Conservation (phyloP, 1,140 invertebrate genomes). For the Anagrus nilaparvatae region DNA sequence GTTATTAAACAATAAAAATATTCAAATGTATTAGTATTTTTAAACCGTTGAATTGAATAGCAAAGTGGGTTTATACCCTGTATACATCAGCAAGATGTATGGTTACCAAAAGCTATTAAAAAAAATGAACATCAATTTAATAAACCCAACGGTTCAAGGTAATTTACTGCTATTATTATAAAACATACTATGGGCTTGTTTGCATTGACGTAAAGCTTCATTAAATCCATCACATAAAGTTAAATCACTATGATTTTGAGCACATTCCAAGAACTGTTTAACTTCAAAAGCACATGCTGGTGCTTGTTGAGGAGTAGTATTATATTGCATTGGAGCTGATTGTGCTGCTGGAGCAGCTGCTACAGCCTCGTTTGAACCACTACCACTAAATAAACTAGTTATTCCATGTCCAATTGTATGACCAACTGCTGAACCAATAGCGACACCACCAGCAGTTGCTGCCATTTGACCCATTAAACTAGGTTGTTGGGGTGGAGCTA, state of each 20-base stretch:
- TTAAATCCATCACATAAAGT: conserved; percentile 86
- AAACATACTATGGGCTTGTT: conserved; percentile 44
- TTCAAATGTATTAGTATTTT: too few relatives aligned
- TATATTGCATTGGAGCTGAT: conserved; percentile 26
- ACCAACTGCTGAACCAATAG: conserved; percentile 78
- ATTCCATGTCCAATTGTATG: conserved; percentile 76
- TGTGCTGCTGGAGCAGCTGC: conserved; percentile 36
- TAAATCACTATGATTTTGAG: conserved; percentile 72
- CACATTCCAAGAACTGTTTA: conserved; percentile 81
- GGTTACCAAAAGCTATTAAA: too few relatives aligned
- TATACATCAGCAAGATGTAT: background rate
- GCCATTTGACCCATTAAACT: conserved; percentile 78
- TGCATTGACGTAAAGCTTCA: conserved; percentile 86
- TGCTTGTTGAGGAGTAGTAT: conserved; percentile 39
- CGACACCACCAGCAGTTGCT: conserved; percentile 81
- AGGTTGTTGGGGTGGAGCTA: conserved; percentile 55
- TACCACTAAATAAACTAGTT: conserved; percentile 72
- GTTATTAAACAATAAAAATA: conserved; percentile 6
- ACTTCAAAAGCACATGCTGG: conserved; percentile 82
- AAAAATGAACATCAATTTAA: background rate
- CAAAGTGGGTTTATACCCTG: background rate
- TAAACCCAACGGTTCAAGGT: background rate
- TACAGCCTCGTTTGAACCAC: conserved; percentile 45
- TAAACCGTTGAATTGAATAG: too few relatives aligned
- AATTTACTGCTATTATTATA: background rate